Percentiles rank a stretch among this genome's conserved stretches.
These are phyloP conservation scores for Ifrita kowaldi DNA, from an alignment of 2,113 vertebrate species.

Conservation along the genomic window DNA sequence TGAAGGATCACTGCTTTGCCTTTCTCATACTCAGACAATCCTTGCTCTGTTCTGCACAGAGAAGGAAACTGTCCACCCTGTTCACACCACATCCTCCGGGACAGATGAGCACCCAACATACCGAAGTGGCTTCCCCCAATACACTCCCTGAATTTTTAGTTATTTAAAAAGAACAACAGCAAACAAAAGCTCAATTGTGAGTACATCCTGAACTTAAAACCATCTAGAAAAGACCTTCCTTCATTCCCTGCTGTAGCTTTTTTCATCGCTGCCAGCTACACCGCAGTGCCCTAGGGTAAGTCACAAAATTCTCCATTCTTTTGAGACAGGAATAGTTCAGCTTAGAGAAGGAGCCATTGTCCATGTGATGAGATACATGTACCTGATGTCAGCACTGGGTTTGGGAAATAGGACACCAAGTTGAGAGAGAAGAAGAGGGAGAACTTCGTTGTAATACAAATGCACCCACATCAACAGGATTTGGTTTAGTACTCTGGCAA, in stretches of 20 bases:
- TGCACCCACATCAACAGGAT: background rate
- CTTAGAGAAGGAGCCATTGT: background rate
- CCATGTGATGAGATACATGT: background rate
- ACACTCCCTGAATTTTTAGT: conserved; percentile 20
- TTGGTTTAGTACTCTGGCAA: background rate
- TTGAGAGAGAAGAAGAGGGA: background rate
- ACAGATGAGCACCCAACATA: conserved; percentile 25
- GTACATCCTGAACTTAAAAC: conserved; percentile 2
- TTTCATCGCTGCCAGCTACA: conserved; percentile 35
- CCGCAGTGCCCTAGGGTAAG: background rate
- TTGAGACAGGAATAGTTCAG: background rate
- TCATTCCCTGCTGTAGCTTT: conserved; percentile 42
- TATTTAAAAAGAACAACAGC: conserved; percentile 44
- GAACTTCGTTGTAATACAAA: background rate
- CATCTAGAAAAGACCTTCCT: conserved; percentile 8
- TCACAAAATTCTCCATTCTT: conserved; percentile 23
- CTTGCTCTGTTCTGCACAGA: conserved; percentile 39
- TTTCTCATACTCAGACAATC: background rate
- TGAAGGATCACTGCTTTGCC: conserved; percentile 28
- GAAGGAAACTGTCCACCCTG: conserved; percentile 22
- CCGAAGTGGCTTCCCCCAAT: background rate
- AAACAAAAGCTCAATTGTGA: conserved; percentile 47
- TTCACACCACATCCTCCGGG: conserved; percentile 21
- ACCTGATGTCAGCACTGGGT: background rate
- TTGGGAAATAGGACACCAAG: background rate